Conservation (phyloP, 2,797 vertebrate species). For the Dendrocincla tyrannina region DNA sequence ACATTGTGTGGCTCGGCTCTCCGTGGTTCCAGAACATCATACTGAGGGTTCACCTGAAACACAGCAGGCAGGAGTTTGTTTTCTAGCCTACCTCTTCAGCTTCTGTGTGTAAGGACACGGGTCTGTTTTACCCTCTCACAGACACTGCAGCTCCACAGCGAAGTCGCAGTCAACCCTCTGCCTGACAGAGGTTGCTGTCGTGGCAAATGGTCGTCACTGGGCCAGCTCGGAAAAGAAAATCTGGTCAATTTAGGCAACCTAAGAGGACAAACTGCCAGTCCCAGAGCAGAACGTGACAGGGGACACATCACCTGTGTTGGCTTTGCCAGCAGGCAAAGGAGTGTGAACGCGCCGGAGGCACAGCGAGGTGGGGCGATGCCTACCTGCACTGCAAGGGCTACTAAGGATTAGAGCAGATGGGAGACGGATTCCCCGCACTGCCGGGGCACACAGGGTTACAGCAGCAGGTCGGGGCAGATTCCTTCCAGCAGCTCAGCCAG, state of each 20-base stretch:
- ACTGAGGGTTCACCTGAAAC: neutral
- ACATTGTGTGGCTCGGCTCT: fast-evolving
- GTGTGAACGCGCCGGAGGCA: fast-evolving
- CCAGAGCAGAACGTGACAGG: neutral
- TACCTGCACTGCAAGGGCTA: neutral
- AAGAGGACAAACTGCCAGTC: neutral
- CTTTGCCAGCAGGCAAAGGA: neutral
- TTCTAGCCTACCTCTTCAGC: neutral
- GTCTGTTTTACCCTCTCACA: fast-evolving
- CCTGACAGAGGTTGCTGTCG: neutral
- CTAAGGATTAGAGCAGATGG: neutral
- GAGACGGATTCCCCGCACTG: neutral
- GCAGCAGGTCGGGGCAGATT: constrained; percentile 28
- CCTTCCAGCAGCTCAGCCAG: constrained; percentile 26
- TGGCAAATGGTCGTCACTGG: neutral
- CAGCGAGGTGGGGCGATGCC: neutral
- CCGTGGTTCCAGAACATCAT: fast-evolving
- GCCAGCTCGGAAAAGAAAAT: neutral
- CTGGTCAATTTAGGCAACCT: neutral
- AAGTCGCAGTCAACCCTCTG: neutral
- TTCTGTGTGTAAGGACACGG: fast-evolving
- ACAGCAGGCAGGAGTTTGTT: neutral
- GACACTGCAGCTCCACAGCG: neutral
- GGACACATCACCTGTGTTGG: fast-evolving
- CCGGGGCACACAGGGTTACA: neutral